Conservation (phyloP, 2,888 invertebrate genomes). For the Hemicrepidius hirtus region DNA sequence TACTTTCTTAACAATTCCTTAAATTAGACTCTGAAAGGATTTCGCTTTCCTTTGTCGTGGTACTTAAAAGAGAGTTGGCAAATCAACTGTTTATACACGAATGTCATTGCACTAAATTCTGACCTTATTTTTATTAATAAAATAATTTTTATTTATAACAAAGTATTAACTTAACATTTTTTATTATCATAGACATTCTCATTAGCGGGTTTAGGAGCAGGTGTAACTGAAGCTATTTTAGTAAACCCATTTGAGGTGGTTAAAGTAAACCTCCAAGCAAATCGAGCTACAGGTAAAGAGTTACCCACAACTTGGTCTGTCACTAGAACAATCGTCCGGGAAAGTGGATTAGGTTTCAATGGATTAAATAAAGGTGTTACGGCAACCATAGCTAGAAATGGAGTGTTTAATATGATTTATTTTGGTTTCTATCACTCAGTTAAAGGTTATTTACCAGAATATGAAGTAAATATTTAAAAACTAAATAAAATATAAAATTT, state of each 20-base stretch:
- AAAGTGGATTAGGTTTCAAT: slow-evolving; percentile 84
- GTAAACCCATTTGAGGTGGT: slow-evolving; percentile 97
- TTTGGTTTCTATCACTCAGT: slow-evolving; percentile 97
- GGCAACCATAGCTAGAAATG: slow-evolving; percentile 92
- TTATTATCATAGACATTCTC: slow-evolving; percentile 83
- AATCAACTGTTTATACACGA: background rate
- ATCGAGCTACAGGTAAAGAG: slow-evolving; percentile 78
- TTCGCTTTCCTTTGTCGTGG: too few relatives aligned
- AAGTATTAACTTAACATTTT: background rate
- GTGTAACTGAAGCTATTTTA: slow-evolving; percentile 92
- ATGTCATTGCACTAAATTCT: slow-evolving; percentile 2
- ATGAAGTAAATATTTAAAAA: slow-evolving; percentile 72
- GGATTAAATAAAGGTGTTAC: slow-evolving; percentile 93
- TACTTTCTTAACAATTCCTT: too few relatives aligned
- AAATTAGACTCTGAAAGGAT: too few relatives aligned
- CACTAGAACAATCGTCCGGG: slow-evolving; percentile 85
- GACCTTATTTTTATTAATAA: too few relatives aligned
- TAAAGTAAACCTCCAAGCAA: slow-evolving; percentile 91
- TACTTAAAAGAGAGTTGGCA: background rate
- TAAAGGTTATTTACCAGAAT: slow-evolving; percentile 82
- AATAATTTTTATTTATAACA: too few relatives aligned
- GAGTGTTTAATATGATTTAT: slow-evolving; percentile 94
- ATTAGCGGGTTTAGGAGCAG: slow-evolving; percentile 91
- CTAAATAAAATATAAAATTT: background rate
- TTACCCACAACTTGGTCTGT: slow-evolving; percentile 86